These are phyloP conservation scores for Vidua chalybeata DNA, from an alignment of 2,113 vertebrate genomes.

Conservation along the genomic window DNA sequence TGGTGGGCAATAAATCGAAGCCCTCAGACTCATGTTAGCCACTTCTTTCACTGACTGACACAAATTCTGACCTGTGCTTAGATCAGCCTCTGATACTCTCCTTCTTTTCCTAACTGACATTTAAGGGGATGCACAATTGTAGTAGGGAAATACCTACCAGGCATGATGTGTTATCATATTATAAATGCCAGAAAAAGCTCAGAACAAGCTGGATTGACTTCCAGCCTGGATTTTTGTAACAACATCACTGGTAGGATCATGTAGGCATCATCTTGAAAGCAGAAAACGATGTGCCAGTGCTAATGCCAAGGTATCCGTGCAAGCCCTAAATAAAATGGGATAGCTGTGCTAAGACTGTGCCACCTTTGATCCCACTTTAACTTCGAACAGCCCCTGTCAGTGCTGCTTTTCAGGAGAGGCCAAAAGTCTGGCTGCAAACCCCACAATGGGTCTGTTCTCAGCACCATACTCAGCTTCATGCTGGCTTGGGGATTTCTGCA, in stretches of 20 bases:
- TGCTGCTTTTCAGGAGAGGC: neutral
- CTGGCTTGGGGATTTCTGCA: neutral
- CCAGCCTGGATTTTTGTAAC: neutral
- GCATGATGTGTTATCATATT: neutral
- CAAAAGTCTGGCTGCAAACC: neutral
- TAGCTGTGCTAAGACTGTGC: neutral
- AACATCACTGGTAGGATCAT: neutral
- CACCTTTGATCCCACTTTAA: neutral
- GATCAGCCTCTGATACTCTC: neutral
- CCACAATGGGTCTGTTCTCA: neutral
- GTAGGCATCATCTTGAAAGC: neutral
- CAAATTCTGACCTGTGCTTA: neutral
- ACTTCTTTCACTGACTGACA: neutral
- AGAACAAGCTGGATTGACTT: neutral
- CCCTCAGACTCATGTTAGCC: neutral
- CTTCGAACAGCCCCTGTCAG: neutral
- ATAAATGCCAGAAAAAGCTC: neutral
- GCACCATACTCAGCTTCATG: neutral
- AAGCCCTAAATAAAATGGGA: neutral
- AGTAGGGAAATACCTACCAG: neutral
- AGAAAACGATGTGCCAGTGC: neutral
- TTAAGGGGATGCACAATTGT: neutral
- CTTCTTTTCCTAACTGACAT: neutral
- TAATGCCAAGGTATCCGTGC: neutral
- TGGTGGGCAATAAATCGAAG: constrained; percentile 23